A percentile compares a stretch with the other conserved stretches of the same genome.
phyloP scores from a whole-genome alignment of 2,797 vertebrate genomes.

The Morus bassanus region DNA sequence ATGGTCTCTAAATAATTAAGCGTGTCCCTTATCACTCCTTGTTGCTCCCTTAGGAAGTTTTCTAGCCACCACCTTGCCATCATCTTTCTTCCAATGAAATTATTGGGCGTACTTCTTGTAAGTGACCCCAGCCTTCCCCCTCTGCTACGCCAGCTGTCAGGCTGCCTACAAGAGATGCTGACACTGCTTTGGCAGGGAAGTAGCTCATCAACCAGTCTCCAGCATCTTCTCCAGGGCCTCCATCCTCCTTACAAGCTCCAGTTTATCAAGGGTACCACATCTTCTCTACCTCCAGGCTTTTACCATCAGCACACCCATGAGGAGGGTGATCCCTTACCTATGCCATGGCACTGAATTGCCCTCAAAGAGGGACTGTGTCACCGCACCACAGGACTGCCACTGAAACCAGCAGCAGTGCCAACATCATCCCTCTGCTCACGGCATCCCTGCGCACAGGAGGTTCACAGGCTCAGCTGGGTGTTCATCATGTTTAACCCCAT shows the following conservation, averaged over 20 bases:
- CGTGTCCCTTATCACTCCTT: neutral
- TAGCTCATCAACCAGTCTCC: neutral
- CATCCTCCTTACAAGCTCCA: neutral
- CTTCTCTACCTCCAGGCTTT: neutral
- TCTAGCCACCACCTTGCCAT: neutral
- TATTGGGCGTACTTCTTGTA: neutral
- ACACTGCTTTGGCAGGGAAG: neutral
- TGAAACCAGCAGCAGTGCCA: neutral
- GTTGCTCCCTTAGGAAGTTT: neutral
- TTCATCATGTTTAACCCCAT: neutral
- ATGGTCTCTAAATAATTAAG: neutral
- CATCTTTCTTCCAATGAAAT: neutral
- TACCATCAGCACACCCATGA: rapidly evolving
- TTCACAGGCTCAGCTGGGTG: neutral
- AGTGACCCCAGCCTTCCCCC: neutral
- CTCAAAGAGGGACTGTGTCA: neutral
- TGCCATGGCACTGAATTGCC: neutral
- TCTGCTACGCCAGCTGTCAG: neutral
- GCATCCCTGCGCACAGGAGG: neutral
- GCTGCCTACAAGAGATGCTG: neutral
- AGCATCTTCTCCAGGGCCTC: neutral
- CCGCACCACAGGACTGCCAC: too few species aligned
- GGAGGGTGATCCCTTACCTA: neutral
- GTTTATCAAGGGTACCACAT: neutral
- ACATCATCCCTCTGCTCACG: neutral